A percentile compares a stretch with the other conserved stretches of the same genome.
Evolutionary conservation across 2,113 vertebrate genomes (phyloP).

Genomic region (Anguilla japonica): DNA sequence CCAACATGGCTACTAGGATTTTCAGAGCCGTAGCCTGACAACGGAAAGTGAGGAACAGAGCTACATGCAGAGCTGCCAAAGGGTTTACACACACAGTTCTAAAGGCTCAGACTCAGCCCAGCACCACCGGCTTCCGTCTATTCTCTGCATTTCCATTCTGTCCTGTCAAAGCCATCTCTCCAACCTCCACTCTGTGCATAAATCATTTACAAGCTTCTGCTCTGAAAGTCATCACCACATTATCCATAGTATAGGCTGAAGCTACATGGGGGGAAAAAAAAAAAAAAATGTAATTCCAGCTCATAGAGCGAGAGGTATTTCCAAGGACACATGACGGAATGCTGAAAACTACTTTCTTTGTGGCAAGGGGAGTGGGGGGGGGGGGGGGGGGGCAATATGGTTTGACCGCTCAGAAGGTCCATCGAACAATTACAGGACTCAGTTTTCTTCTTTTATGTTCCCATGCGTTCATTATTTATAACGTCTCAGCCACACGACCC

Average conservation of each 20-base stretch:
- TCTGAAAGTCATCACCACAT: background rate
- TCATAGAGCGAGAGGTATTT: background rate
- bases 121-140: no score
- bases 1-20: background rate
- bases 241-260: background rate
- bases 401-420: background rate
- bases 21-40: background rate
- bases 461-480: background rate
- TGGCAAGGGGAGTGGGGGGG: background rate
- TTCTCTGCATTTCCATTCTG: background rate
- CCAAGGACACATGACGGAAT: background rate
- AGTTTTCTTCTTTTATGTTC: background rate
- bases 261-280: background rate
- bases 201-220: background rate
- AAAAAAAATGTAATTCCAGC: background rate
- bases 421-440: background rate
- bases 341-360: background rate
- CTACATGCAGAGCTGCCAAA: no score
- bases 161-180: background rate
- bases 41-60: background rate
- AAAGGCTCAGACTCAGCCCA: background rate
- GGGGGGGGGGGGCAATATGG: background rate
- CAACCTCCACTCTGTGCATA: background rate
- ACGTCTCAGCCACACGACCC: background rate
- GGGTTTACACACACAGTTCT: no score